Percentiles rank a stretch among this genome's conserved stretches.
These are phyloP conservation scores for Helicolenus hilgendorfi DNA, from an alignment of 2,797 vertebrate species.

Conservation along the genomic window DNA sequence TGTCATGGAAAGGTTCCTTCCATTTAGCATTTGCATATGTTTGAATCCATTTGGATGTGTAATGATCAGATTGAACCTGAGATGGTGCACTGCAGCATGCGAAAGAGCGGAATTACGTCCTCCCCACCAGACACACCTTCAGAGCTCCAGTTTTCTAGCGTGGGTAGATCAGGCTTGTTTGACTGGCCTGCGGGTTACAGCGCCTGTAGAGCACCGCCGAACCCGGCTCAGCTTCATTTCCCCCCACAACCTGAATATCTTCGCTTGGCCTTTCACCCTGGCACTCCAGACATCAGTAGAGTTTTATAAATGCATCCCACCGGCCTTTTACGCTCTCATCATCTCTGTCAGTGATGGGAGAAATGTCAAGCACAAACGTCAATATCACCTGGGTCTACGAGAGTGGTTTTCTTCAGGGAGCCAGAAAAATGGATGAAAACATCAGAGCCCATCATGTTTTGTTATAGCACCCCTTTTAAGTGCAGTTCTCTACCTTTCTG, in stretches of 20 bases:
- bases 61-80: constrained; percentile 26
- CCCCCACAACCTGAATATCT: constrained; percentile 52
- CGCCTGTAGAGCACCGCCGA: constrained; percentile 15
- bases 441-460: constrained; percentile 66
- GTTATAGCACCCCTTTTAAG: constrained; percentile 43
- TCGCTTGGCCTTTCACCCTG: constrained; percentile 57
- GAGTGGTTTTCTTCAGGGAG: constrained; percentile 65
- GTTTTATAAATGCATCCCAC: constrained; percentile 63
- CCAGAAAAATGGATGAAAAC: constrained; percentile 69
- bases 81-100: not conserved
- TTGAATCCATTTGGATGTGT: constrained; percentile 22
- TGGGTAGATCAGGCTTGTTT: constrained; percentile 21
- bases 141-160: not conserved
- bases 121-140: constrained; percentile 12
- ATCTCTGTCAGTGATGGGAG: constrained; percentile 61
- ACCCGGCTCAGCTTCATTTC: constrained; percentile 31
- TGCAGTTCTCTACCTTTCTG: constrained; percentile 30
- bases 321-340: constrained; percentile 56
- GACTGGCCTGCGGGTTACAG: constrained; percentile 23
- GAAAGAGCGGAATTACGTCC: constrained; percentile 38
- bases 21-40: constrained; percentile 10
- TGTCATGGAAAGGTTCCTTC: not conserved
- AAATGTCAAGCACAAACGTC: constrained; percentile 70
- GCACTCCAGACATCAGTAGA: constrained; percentile 53
- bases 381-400: constrained; percentile 69